Base-by-base conservation (phyloP, 2,797 vertebrate species). In the Sebastes baramenuke region DNA sequence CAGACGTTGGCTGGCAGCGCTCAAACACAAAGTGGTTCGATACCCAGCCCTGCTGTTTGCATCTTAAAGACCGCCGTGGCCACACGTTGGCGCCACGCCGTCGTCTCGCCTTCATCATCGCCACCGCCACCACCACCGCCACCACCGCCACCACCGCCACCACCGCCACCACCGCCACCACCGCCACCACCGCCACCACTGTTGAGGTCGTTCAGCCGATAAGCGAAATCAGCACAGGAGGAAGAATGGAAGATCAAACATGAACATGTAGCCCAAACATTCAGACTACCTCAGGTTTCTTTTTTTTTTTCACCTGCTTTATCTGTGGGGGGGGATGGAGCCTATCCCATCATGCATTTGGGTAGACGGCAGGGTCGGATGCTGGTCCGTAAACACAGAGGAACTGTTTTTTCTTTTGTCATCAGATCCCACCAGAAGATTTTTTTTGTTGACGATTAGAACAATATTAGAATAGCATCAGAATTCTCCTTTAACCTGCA, bases 211-310 rank as follows among this genome's bases (percentile, higher is more conserved):
- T 61, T 70, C 13, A 4, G 2, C 62, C 25, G 8, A 34, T 38
- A 4, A 30, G 32, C 0, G 27, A 52, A 59, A 30, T 66, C 69
- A 6, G 70, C 67, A 20, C 38, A 8, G 14, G 54, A 27, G 12
- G n/a, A 55, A 29, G 24, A 27, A 18, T 1, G 1, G 42, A 42
- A 71, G 55, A 58, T 73, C 59, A 2, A 14, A 66, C 71, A 52
- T 46, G 34, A 74, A 79, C 72, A 59, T 64, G 83, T 87, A 86
- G 85, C 86, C 72, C 77, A 58, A 38, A 79, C 80, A 74, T 77
- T 84, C 88, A 86, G 83, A 85, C 88, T 92, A 92, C 91, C 92
- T 93, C 92, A 90, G 85, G 83, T 74, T 85, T 36, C 42, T 34
- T 34, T 18, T 36, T 34, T 34, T 10, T 20, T 67, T 32, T 24